Evolutionary conservation across 2,888 invertebrate species (phyloP), one percentile per base, ranked within the genome.

Genomic region (Pollenia griseotomentosa): DNA sequence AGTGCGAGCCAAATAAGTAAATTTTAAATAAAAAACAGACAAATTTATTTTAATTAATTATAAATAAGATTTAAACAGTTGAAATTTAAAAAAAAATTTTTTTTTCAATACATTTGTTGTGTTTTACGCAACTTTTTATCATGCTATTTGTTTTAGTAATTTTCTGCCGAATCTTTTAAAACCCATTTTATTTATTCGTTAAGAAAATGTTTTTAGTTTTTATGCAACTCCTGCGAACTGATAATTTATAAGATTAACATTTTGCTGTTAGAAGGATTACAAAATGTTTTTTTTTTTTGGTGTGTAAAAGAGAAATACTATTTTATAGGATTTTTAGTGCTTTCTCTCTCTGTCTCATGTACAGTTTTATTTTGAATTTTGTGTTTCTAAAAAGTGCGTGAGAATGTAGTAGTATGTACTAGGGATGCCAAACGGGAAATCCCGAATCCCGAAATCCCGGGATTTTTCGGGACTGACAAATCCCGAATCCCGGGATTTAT

Each of bases 21-120:
- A 6, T 6, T 33, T 33, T 33, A 33, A 33, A 6, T 14, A 23
- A 9, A 2, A 19, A 33, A 2, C 2, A 12, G 12, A 46, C 16
- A 51, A 73, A 71, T 78, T 73, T 57, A 71, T 78, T 71, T 65
- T 42, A 48, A 71, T 61, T 73, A 61, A 73, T 78, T 51, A 78
- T 66, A 59, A 73, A 66, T 70, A n/a, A 55, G 55, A 33, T 33
- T 57, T 73, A 80, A 46, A 14, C 19, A 63, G 12, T 4, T 61
- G 42, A 61, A 68, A 63, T 68, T 44, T 11, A 19, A 33, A 10
- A 23, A 2, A 23, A 23, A 23, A 33, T 44, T 12, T 42, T 44
- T 14, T 61, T 33, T 14, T 12, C 16, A 2, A 12, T 12, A 33
- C 2, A 10, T 6, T 48, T 12, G 5, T 61, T 46, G 53, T 53